A percentile compares a stretch with the other conserved stretches of the same genome.
Conservation (phyloP, 2,888 invertebrate species). For the Mylabris sibirica region DNA sequence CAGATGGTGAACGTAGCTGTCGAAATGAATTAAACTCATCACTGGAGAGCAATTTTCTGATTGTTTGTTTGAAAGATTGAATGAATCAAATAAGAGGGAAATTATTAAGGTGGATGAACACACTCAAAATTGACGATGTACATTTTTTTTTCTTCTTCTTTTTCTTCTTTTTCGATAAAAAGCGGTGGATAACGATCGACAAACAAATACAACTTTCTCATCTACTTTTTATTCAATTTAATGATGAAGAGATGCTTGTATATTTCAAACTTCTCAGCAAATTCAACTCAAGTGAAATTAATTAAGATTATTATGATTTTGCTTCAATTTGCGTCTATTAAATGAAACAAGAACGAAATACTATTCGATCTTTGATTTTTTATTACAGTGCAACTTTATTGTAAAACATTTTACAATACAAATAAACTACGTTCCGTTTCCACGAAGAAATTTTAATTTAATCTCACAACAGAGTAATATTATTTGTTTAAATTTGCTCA, state of each 20-base stretch:
- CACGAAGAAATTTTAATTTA: slow-evolving; percentile 11
- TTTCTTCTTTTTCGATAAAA: too few species aligned
- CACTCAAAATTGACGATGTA: slow-evolving; percentile 17
- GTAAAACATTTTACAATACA: background rate
- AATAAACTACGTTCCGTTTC: slow-evolving; percentile 13
- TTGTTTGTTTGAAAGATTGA: slow-evolving; percentile 5
- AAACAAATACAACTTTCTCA: slow-evolving; percentile 37
- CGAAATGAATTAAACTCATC: slow-evolving; percentile 12
- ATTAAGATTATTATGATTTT: slow-evolving; percentile 38
- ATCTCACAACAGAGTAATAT: background rate
- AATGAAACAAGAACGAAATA: background rate
- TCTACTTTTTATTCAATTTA: slow-evolving; percentile 19
- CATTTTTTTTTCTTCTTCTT: slow-evolving; percentile 24
- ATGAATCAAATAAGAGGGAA: background rate
- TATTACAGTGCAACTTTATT: background rate
- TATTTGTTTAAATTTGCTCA: slow-evolving; percentile 7
- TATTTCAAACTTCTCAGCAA: slow-evolving; percentile 7
- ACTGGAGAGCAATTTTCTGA: slow-evolving; percentile 13
- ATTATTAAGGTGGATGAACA: background rate
- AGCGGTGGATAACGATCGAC: slow-evolving; percentile 38
- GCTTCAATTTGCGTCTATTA: slow-evolving; percentile 30
- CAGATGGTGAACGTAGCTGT: background rate
- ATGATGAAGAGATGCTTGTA: background rate
- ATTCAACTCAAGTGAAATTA: slow-evolving; percentile 33
- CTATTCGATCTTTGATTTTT: background rate